Base-by-base conservation (phyloP, 2,113 vertebrate species). In the Pseudorectes ferrugineus region DNA sequence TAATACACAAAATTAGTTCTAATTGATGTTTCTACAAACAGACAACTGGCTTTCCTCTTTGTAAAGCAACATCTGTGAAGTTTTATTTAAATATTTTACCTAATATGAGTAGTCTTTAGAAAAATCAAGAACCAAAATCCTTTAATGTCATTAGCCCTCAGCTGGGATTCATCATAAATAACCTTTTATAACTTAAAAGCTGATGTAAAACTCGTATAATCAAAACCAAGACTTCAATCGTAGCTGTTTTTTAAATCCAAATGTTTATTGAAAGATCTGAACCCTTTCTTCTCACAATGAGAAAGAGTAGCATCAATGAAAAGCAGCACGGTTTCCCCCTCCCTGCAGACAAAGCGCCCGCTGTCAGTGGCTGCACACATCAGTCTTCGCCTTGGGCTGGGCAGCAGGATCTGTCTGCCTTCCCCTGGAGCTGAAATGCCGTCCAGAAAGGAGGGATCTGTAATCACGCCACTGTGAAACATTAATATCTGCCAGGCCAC, bases 401-500 rank as follows among this genome's bases (percentile, higher is more conserved):
- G 35, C 42, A 79, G 62, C 31, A 2, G 29, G 43, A 85, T 55
- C 22, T 71, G 26, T 76, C 51, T 95, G 68, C 62, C 40, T 93
- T 70, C 25, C 84, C 16, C 42, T 63, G 71, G 24, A 83, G 76
- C 35, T 8, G 11, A 76, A 94, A 80, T 38, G 31, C 28, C 82
- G 40, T 87, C 35, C 80, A 76, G 57, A 94, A 70, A 76, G 33
- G 57, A 94, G 70, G 55, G 40, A 73, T 68, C 42, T 90, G 62
- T 72, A 96, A 78, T 87, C 63, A 33, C 0, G 4, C 38, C 71
- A 35, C 74, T 80, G 65, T 23, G 48, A 72, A 84, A 76, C 76
- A 83, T 88, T 91, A 89, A 59, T 93, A 93, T 89, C 66, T 95
- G 80, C 61, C 80, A 85, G 74, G 21, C 62, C 31, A 66, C 0